phyloP scores from a whole-genome alignment of 2,113 vertebrate genomes.

The Leiothrix lutea region DNA sequence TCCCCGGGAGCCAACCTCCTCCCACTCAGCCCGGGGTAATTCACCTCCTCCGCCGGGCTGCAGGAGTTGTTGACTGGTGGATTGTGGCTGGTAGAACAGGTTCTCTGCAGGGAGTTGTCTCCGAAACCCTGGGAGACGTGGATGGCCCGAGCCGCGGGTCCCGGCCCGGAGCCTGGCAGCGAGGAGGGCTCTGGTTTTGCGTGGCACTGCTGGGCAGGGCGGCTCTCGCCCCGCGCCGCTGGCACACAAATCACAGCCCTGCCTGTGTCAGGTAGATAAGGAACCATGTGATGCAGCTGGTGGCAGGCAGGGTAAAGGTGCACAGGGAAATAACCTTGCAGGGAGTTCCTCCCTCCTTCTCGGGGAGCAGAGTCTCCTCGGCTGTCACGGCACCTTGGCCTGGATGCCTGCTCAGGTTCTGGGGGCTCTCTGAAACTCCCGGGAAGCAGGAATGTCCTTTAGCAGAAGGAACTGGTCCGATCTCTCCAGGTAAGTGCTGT shows the following conservation, averaged over 20 bases:
- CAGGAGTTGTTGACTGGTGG: conserved; percentile 53
- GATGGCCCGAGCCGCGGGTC: neutral
- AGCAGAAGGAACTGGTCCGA: conserved; percentile 88
- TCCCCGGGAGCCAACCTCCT: conserved; percentile 45
- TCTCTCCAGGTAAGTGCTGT: conserved; percentile 86
- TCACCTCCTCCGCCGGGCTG: conserved; percentile 25
- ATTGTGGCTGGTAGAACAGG: conserved; percentile 73
- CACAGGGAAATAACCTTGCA: conserved; percentile 65
- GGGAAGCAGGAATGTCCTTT: conserved; percentile 74
- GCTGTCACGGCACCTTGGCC: neutral
- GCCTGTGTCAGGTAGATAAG: conserved; percentile 71
- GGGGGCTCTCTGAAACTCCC: neutral
- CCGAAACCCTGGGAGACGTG: conserved; percentile 51
- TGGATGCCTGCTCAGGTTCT: neutral
- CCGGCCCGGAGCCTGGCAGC: neutral
- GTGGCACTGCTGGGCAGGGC: conserved; percentile 59
- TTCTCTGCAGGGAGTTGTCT: conserved; percentile 73
- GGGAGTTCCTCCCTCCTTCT: neutral
- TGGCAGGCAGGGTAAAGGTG: conserved; percentile 81
- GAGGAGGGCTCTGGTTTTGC: neutral
- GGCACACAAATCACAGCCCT: conserved; percentile 62
- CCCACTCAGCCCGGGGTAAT: conserved; percentile 42
- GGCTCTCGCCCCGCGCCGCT: conserved; percentile 22
- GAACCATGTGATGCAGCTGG: conserved; percentile 79
- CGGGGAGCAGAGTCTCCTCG: neutral